Conservation (phyloP, 1,140 invertebrate genomes). For the Aphelenchoides besseyi region DNA sequence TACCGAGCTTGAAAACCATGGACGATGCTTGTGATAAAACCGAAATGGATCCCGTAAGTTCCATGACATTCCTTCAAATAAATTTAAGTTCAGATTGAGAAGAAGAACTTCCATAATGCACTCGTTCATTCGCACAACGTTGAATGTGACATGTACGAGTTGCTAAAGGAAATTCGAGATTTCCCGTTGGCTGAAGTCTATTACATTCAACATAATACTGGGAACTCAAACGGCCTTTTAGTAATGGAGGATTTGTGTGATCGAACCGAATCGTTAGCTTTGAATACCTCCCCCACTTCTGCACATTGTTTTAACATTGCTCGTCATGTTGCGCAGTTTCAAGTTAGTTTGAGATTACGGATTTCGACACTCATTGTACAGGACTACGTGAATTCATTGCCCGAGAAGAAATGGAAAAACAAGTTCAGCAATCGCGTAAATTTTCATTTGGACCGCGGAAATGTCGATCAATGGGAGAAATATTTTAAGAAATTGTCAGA, state of each 20-base stretch:
- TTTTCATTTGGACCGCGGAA: not conserved
- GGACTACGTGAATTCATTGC: not conserved
- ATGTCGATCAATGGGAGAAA: not conserved
- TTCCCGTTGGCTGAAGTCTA: not conserved
- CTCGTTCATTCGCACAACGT: conserved; percentile 9
- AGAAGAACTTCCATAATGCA: conserved; percentile 2
- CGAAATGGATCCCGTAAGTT: not conserved
- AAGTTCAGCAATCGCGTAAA: not conserved
- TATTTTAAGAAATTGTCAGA: not conserved
- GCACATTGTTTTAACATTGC: conserved; percentile 15
- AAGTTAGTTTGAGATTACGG: not conserved
- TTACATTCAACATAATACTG: not conserved
- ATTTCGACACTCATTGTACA: conserved; percentile 8
- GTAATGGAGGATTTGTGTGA: conserved; percentile 13
- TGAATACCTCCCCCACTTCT: not conserved
- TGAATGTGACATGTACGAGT: conserved; percentile 16
- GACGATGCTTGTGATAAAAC: not conserved
- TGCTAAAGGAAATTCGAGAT: conserved; percentile 4
- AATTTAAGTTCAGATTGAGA: not conserved
- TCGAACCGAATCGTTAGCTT: not conserved
- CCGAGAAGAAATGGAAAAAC: not conserved
- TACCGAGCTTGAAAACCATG: not conserved
- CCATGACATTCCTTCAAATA: not conserved
- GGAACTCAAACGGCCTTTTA: not conserved
- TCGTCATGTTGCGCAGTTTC: conserved; percentile 10